Evolutionary conservation across 2,888 invertebrate genomes (phyloP).

Genomic region (Campoplex nolae): DNA sequence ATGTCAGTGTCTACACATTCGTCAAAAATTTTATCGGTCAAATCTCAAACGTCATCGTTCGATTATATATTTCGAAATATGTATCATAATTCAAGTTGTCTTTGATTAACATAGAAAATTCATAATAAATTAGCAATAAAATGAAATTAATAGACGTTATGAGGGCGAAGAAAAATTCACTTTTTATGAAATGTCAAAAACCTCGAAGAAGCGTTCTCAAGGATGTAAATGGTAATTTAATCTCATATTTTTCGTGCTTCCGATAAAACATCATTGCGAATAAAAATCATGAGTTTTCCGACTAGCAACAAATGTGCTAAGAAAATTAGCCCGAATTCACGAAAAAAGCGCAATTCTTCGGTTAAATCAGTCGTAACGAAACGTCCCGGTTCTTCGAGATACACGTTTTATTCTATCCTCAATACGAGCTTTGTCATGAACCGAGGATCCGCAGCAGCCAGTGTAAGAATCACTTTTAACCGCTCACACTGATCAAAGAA

Average conservation of each 20-base stretch:
- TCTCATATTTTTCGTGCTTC: not conserved
- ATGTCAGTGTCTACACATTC: not conserved
- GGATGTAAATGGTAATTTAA: conserved; percentile 34
- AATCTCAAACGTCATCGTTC: not conserved
- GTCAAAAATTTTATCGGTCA: not conserved
- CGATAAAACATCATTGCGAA: not conserved
- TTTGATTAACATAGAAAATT: not conserved
- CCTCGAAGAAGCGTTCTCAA: conserved; percentile 27
- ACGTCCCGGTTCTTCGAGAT: conserved; percentile 61
- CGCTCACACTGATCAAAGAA: not conserved
- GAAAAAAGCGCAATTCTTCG: conserved; percentile 28
- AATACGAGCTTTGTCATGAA: conserved; percentile 74
- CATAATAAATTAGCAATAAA: not conserved
- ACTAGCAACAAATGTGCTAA: conserved; percentile 21
- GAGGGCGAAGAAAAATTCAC: conserved; percentile 15
- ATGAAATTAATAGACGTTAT: conserved; percentile 2
- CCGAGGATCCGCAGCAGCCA: conserved; percentile 70
- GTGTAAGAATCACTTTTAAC: conserved; percentile 49
- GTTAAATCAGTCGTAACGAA: conserved; percentile 29
- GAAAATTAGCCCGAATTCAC: conserved; percentile 1
- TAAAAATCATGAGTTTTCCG: not conserved
- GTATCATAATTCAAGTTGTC: not conserved
- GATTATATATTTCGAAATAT: not conserved
- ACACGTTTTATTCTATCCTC: conserved; percentile 75
- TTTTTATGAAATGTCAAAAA: conserved; percentile 55